phyloP scores from a whole-genome alignment of 2,113 vertebrate genomes.

The Atlantisia rogersi region DNA sequence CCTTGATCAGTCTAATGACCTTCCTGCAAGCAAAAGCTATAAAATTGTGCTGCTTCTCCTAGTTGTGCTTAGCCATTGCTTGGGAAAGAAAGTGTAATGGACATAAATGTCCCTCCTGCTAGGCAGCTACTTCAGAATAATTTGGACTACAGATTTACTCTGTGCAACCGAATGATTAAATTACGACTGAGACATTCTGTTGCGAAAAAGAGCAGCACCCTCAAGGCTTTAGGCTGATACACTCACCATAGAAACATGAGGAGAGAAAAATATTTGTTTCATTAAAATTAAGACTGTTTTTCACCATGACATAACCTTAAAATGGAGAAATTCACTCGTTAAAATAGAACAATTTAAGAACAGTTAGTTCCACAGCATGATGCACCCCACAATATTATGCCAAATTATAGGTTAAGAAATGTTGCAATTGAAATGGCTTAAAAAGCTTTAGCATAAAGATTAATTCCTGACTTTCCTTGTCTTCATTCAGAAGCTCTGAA shows the following conservation, averaged over 20 bases:
- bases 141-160: conserved; percentile 36
- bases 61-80: not conserved
- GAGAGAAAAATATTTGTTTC: conserved; percentile 69
- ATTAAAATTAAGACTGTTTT: conserved; percentile 63
- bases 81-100: conserved; percentile 23
- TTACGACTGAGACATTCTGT: conserved; percentile 33
- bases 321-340: conserved; percentile 40
- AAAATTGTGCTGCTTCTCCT: not conserved
- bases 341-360: conserved; percentile 56
- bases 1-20: not conserved
- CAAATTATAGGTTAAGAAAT: conserved; percentile 68
- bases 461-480: conserved; percentile 50
- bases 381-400: conserved; percentile 47
- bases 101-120: conserved; percentile 46
- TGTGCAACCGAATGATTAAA: conserved; percentile 49
- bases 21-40: conserved; percentile 3
- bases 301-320: conserved; percentile 62
- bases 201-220: conserved; percentile 8
- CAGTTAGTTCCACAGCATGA: conserved; percentile 66
- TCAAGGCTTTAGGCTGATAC: conserved; percentile 39
- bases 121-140: conserved; percentile 53
- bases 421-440: conserved; percentile 44
- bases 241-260: conserved; percentile 14
- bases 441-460: conserved; percentile 51
- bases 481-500: conserved; percentile 42